Evolutionary conservation across 1,140 invertebrate genomes (phyloP).

Genomic region (Pentalonia nigronervosa): DNA sequence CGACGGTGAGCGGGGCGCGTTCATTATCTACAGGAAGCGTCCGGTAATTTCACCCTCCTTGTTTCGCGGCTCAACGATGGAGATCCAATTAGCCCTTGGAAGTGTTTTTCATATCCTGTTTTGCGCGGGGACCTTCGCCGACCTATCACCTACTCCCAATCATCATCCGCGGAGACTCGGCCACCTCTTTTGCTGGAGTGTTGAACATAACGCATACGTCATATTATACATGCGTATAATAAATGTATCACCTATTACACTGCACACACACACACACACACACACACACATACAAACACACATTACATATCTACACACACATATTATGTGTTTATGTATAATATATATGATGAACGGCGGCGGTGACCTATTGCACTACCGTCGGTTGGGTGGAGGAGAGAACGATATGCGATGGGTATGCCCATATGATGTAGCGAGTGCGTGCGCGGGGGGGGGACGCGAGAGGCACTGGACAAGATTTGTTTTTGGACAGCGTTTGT

Average conservation of each 20-base stretch:
- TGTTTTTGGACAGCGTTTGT: constrained; percentile 53
- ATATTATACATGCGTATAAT: not conserved
- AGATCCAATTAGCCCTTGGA: constrained; percentile 57
- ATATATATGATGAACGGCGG: too few relatives aligned
- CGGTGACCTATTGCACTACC: not conserved
- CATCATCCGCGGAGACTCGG: not conserved
- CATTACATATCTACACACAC: not conserved
- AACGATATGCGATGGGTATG: not conserved
- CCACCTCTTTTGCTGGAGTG: not conserved
- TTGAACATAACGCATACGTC: not conserved
- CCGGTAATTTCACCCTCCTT: constrained; percentile 57
- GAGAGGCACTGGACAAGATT: constrained; percentile 42
- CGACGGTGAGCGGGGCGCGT: not conserved
- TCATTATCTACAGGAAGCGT: constrained; percentile 56
- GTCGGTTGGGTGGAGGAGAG: not conserved
- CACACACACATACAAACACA: too few relatives aligned
- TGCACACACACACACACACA: not conserved
- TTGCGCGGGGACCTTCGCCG: constrained; percentile 13
- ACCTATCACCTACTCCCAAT: not conserved
- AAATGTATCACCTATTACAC: not conserved
- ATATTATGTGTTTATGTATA: too few relatives aligned
- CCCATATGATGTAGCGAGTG: not conserved
- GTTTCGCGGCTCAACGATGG: constrained; percentile 39
- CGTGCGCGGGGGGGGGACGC: too few relatives aligned
- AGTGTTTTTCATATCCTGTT: constrained; percentile 57